phyloP scores from a whole-genome alignment of 2,797 vertebrate species.

The Peromyscus nudipes region DNA sequence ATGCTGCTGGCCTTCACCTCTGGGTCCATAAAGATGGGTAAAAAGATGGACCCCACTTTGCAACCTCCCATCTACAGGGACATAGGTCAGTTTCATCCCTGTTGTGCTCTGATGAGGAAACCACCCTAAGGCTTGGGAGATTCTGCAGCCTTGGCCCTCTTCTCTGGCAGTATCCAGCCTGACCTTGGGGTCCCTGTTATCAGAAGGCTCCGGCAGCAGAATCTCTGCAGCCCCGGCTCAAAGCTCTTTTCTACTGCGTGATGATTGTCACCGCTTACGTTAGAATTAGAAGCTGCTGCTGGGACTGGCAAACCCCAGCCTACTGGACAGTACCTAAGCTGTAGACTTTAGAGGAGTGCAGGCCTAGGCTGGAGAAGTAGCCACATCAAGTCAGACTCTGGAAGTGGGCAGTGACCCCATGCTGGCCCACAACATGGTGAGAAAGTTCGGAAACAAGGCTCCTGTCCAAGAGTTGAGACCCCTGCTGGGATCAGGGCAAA shows the following conservation, averaged over 20 bases:
- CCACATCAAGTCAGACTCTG: not conserved
- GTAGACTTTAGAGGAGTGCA: not conserved
- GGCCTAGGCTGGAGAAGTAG: no score
- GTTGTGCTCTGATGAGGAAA: not conserved
- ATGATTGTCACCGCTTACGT: not conserved
- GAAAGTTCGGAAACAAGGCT: not conserved
- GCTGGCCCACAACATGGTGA: not conserved
- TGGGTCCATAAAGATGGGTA: not conserved
- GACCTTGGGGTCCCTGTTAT: not conserved
- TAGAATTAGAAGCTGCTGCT: slow-evolving; percentile 11
- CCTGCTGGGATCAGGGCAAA: not conserved
- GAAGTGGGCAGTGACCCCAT: not conserved
- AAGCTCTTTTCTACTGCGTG: fast-evolving
- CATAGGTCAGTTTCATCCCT: not conserved
- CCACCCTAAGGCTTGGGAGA: fast-evolving
- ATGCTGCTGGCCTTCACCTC: not conserved
- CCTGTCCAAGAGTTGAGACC: not conserved
- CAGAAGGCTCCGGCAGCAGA: not conserved
- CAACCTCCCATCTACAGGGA: not conserved
- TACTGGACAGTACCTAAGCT: not conserved
- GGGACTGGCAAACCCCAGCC: not conserved
- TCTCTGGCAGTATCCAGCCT: not conserved
- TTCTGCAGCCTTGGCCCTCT: not conserved
- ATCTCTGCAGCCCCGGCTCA: not conserved
- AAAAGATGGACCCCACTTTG: not conserved